A percentile compares a stretch with the other conserved stretches of the same genome.
phyloP scores from a whole-genome alignment of 2,888 invertebrate species.

The Agrotis puta region DNA sequence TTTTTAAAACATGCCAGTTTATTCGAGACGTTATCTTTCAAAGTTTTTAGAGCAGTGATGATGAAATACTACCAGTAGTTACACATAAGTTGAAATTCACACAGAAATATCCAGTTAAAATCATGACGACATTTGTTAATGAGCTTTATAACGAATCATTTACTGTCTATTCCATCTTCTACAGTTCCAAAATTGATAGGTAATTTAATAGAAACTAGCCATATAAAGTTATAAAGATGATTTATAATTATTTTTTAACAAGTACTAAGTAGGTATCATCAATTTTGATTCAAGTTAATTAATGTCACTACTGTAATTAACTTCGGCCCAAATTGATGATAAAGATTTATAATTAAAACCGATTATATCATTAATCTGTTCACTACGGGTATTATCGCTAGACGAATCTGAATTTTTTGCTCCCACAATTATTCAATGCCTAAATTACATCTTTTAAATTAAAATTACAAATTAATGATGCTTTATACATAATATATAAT shows the following conservation, averaged over 20 bases:
- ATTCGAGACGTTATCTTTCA: too few relatives aligned
- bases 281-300: slow-evolving; percentile 8
- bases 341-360: not conserved
- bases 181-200: not conserved
- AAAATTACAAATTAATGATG: slow-evolving; percentile 10
- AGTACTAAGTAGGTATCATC: not conserved
- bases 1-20: too few relatives aligned
- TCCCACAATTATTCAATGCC: not conserved
- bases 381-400: not conserved
- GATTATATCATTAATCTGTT: not conserved
- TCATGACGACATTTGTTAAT: too few relatives aligned
- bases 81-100: too few relatives aligned
- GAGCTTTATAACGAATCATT: too few relatives aligned
- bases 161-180: not conserved
- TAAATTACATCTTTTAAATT: slow-evolving; percentile 15
- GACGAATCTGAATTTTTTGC: not conserved
- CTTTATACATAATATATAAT: slow-evolving; percentile 29
- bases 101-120: too few relatives aligned
- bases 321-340: not conserved
- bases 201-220: not conserved
- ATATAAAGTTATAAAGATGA: not conserved
- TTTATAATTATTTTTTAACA: not conserved
- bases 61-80: not conserved
- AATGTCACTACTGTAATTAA: not conserved
- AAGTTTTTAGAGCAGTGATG: not conserved